Conservation (phyloP, 2,888 invertebrate genomes). For the Miltochrista miniata region DNA sequence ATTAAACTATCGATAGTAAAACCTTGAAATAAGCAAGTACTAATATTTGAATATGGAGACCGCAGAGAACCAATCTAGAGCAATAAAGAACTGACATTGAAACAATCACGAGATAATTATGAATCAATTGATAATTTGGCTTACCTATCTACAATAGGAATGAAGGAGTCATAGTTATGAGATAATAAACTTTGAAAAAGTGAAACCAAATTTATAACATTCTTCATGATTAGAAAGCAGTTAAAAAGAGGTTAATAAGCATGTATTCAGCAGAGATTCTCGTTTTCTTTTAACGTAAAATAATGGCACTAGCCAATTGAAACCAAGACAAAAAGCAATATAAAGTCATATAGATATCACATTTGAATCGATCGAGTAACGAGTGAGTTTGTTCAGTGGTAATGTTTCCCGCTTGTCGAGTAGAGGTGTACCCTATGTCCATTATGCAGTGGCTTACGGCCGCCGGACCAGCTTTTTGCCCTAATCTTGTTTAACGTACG, state of each 20-base stretch:
- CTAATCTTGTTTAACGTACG: conserved; percentile 56
- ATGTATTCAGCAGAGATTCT: too few relatives aligned
- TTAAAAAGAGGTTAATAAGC: too few relatives aligned
- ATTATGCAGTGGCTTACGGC: conserved; percentile 56
- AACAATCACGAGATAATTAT: conserved; percentile 39
- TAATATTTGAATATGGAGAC: conserved; percentile 37
- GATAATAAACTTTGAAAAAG: too few relatives aligned
- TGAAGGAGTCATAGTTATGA: too few relatives aligned
- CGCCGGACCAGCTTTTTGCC: conserved; percentile 44
- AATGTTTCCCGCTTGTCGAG: conserved; percentile 27
- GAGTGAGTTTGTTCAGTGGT: conserved; percentile 18
- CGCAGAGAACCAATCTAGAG: conserved; percentile 39
- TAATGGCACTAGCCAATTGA: not conserved
- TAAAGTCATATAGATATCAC: not conserved
- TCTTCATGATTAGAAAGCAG: too few relatives aligned
- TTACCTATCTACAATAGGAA: conserved; percentile 11
- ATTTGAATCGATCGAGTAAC: conserved; percentile 16
- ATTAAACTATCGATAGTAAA: conserved; percentile 6
- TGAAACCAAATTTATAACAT: too few relatives aligned
- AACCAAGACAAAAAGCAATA: not conserved
- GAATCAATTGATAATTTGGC: conserved; percentile 31
- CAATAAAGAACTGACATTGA: conserved; percentile 46
- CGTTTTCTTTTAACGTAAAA: too few relatives aligned
- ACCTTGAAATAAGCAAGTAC: conserved; percentile 19
- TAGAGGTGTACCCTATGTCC: conserved; percentile 37